Evolutionary conservation across 2,888 invertebrate genomes (phyloP), one percentile per base, ranked within the genome.

Genomic region (Gari tellinella): DNA sequence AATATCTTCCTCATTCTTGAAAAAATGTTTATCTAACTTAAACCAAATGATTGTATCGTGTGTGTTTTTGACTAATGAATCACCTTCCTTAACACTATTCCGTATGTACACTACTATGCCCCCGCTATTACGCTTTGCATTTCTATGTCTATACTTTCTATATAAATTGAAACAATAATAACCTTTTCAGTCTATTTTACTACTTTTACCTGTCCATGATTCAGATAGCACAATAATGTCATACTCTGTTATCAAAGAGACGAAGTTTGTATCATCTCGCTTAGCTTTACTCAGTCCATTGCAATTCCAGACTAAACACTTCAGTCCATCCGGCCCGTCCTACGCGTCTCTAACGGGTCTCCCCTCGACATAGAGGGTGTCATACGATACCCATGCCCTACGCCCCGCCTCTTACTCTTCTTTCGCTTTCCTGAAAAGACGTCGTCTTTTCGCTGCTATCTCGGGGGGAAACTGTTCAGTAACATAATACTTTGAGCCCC

Each of bases 391-490:
- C 61, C 61, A 68, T 21, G 68, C 48, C n/a, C 37, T 40, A 12
- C 49, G 53, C 1, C 56, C 61, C 8, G 37, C n/a, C 10, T 49
- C 10, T 12, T 38, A 45, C 12, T 40, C 68, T 15, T 23, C 48
- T 19, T 56, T 61, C 31, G 62, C n/a, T 31, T 21, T 53, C 14
- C 48, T 45, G n/a, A 60, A n/a, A n/a, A 67, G 45, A 12, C n/a
- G 15, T 31, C 53, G 21, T 14, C 60, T n/a, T 17, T 55, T 67
- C 1, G 40, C 60, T 17, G 14, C 37, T 12, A 67, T 51, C 25
- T 53, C 38, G 19, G 8, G 10, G 10, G 60, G 68, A 26, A 55
- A 61, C 21, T 73, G 73, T 55, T 73, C 73, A 41, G 37, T 26
- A 15, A 73, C 41, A 17, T 37, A 46, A 41, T 37, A 64, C 0